phyloP scores from a whole-genome alignment of 2,888 invertebrate species.

The Scaptodrosophila latifasciaeformis region DNA sequence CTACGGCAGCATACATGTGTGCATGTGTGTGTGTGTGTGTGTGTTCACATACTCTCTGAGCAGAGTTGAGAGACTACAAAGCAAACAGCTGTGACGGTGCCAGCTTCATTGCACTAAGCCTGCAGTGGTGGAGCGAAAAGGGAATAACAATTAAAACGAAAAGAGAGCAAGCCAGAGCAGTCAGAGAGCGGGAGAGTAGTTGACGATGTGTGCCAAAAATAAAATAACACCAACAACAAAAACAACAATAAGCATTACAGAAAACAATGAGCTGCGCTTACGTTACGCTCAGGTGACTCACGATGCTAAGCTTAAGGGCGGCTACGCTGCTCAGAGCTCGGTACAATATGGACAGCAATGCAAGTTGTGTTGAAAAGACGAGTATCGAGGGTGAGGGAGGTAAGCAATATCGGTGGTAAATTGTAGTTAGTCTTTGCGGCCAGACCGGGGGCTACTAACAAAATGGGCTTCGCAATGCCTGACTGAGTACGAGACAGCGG shows the following conservation, averaged over 20 bases:
- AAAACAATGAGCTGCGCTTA: conserved; percentile 61
- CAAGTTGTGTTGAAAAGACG: too few species aligned
- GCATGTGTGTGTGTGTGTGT: too few species aligned
- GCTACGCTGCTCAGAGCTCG: not conserved
- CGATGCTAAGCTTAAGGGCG: conserved; percentile 46
- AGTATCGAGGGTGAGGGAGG: conserved; percentile 37
- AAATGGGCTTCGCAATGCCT: conserved; percentile 65
- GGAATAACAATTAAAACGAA: conserved; percentile 32
- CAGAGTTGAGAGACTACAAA: not conserved
- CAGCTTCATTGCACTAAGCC: not conserved
- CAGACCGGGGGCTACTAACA: conserved; percentile 61
- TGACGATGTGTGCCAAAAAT: conserved; percentile 31
- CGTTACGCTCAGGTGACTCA: conserved; percentile 73
- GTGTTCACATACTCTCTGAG: too few species aligned
- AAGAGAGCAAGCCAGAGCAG: not conserved
- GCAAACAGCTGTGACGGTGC: conserved; percentile 32
- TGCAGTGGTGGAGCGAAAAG: not conserved
- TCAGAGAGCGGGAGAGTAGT: conserved; percentile 5
- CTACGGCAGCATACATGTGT: too few species aligned
- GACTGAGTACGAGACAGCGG: conserved; percentile 49
- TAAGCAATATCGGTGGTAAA: conserved; percentile 10
- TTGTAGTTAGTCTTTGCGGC: conserved; percentile 63
- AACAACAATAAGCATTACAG: too few species aligned
- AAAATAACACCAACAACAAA: conserved; percentile 31
- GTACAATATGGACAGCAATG: not conserved